Evolutionary conservation across 1,140 invertebrate genomes (phyloP).

Genomic region (Eumeta japonica): DNA sequence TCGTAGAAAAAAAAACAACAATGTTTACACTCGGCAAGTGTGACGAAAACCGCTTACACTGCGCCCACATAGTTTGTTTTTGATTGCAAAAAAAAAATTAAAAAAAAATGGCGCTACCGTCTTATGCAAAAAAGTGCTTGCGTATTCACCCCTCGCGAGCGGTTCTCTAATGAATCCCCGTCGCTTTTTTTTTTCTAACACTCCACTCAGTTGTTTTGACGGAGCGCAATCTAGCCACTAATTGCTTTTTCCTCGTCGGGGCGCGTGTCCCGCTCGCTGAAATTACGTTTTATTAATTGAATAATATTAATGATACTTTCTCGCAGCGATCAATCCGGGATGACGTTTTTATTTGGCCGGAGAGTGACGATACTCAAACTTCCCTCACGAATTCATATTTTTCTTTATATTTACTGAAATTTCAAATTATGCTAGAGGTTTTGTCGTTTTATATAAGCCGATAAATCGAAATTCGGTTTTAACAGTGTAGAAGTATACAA

Average conservation of each 20-base stretch:
- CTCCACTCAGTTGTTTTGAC: slow-evolving; percentile 54
- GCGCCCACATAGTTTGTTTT: slow-evolving; percentile 51
- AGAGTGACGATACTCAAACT: slow-evolving; percentile 36
- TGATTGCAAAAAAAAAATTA: slow-evolving; percentile 34
- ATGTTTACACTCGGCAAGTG: slow-evolving; percentile 38
- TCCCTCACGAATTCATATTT: no score
- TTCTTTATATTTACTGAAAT: neutral
- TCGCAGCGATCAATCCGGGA: slow-evolving; percentile 51
- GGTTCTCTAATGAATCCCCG: slow-evolving; percentile 52
- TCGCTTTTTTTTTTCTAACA: slow-evolving; percentile 38
- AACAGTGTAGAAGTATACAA: no score
- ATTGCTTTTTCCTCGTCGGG: slow-evolving; percentile 56
- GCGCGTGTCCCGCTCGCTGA: slow-evolving; percentile 45
- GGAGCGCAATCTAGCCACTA: slow-evolving; percentile 56
- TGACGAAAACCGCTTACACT: slow-evolving; percentile 52
- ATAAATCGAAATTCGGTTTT: neutral
- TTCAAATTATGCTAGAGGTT: neutral
- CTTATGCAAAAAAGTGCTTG: slow-evolving; percentile 57
- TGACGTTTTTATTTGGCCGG: slow-evolving; percentile 49
- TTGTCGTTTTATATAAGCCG: neutral
- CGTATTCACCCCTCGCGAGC: slow-evolving; percentile 55
- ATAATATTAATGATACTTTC: slow-evolving; percentile 57
- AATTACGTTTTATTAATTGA: slow-evolving; percentile 59
- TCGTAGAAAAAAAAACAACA: slow-evolving; percentile 48
- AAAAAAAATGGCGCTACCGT: slow-evolving; percentile 45